Percentiles rank a stretch among this genome's conserved stretches.
These are phyloP conservation scores for Chesias legatella DNA, from an alignment of 2,888 invertebrate genomes.

Conservation along the genomic window DNA sequence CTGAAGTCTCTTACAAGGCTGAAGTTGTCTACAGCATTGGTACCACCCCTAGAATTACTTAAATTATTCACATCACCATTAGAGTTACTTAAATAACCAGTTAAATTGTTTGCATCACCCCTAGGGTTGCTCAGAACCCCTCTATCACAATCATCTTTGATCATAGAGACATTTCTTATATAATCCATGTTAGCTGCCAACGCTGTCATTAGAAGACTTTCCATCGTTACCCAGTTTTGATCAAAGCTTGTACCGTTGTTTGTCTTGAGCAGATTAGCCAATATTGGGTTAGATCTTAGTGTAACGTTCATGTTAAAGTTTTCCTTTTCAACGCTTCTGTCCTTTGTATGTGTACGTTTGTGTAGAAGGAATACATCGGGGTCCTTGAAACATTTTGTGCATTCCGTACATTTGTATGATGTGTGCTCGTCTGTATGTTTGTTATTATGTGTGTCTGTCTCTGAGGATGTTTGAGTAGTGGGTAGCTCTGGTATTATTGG, in stretches of 20 bases:
- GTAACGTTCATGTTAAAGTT: conserved; percentile 50
- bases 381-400: conserved; percentile 70
- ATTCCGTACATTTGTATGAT: conserved; percentile 57
- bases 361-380: conserved; percentile 66
- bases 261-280: conserved; percentile 57
- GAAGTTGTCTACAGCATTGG: neutral
- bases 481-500: conserved; percentile 8
- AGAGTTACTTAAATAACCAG: conserved; percentile 11
- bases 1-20: neutral
- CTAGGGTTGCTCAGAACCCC: neutral
- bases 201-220: conserved; percentile 58
- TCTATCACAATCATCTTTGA: conserved; percentile 30
- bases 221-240: conserved; percentile 37
- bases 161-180: conserved; percentile 43
- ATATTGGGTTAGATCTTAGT: conserved; percentile 60
- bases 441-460: conserved; percentile 18
- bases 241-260: conserved; percentile 38
- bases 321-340: conserved; percentile 38
- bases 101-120: neutral
- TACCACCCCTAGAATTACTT: neutral
- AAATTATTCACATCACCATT: conserved; percentile 1
- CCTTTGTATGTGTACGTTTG: conserved; percentile 46
- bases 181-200: conserved; percentile 60
- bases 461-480: conserved; percentile 15
- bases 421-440: conserved; percentile 22